Conservation (phyloP, 2,888 invertebrate genomes). For the Onchidella celtica region DNA sequence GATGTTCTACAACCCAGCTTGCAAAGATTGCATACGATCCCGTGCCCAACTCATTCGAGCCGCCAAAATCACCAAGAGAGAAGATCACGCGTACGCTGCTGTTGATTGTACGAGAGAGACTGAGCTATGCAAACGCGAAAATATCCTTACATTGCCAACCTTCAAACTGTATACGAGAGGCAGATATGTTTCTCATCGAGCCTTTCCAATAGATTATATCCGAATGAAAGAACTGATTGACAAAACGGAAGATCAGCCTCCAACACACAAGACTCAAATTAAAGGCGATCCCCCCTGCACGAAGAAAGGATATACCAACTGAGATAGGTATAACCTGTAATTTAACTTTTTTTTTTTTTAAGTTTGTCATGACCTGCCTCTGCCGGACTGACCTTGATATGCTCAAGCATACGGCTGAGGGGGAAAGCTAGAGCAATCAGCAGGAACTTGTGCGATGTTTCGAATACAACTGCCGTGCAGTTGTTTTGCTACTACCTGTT, state of each 20-base stretch:
- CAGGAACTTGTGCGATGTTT: no score
- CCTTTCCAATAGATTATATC: conserved; percentile 4
- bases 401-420: no score
- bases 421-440: no score
- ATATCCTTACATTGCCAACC: not conserved
- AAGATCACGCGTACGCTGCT: conserved; percentile 30
- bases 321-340: no score
- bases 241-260: not conserved
- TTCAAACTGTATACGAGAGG: conserved; percentile 29
- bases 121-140: conserved; percentile 30
- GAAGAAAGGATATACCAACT: not conserved
- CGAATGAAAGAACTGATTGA: conserved; percentile 21
- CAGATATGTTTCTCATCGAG: not conserved
- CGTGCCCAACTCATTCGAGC: conserved; percentile 2
- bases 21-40: not conserved
- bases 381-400: no score
- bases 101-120: conserved; percentile 31
- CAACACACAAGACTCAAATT: not conserved
- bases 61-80: conserved; percentile 17
- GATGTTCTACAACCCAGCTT: conserved; percentile 34
- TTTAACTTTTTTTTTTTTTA: no score
- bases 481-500: no score
- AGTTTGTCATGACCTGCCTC: no score
- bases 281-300: conserved; percentile 14
- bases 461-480: no score